Conservation (phyloP, 2,113 vertebrate genomes). For the Sakesphorus luctuosus region DNA sequence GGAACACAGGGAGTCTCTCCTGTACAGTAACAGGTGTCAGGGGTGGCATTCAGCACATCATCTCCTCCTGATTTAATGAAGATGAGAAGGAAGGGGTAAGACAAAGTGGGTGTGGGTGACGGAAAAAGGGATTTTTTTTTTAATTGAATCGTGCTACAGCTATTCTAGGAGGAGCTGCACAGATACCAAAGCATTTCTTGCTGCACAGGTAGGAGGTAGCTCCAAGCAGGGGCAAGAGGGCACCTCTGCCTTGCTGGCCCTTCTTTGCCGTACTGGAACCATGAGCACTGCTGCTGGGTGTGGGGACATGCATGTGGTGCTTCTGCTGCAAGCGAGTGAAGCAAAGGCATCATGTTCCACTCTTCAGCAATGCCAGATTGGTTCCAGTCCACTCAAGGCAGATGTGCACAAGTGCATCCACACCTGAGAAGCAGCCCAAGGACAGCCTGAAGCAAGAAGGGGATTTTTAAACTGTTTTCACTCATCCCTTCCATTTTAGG, state of each 20-base stretch:
- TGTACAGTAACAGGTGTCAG: not conserved
- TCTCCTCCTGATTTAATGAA: not conserved
- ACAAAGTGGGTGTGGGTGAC: not conserved
- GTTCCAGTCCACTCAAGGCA: not conserved
- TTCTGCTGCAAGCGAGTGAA: not conserved
- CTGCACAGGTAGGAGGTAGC: not conserved
- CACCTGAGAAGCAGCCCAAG: not conserved
- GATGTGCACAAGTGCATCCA: not conserved
- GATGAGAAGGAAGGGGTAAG: not conserved
- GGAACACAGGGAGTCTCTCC: not conserved
- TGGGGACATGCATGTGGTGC: not conserved
- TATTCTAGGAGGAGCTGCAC: not conserved
- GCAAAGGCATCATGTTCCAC: not conserved
- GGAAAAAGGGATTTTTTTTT: not conserved
- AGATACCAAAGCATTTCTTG: not conserved
- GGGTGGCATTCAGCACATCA: not conserved
- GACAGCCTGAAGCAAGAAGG: not conserved
- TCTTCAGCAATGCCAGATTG: not conserved
- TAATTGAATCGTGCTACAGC: not conserved
- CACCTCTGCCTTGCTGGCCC: not conserved
- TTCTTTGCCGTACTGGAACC: not conserved
- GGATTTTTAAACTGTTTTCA: not conserved
- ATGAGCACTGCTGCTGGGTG: fast-evolving
- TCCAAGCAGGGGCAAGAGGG: not conserved
- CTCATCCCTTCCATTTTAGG: not conserved